Percentiles rank a stretch among this genome's conserved stretches.
These are phyloP conservation scores for Eucera pruinosa DNA, from an alignment of 2,888 invertebrate species.

Conservation along the genomic window DNA sequence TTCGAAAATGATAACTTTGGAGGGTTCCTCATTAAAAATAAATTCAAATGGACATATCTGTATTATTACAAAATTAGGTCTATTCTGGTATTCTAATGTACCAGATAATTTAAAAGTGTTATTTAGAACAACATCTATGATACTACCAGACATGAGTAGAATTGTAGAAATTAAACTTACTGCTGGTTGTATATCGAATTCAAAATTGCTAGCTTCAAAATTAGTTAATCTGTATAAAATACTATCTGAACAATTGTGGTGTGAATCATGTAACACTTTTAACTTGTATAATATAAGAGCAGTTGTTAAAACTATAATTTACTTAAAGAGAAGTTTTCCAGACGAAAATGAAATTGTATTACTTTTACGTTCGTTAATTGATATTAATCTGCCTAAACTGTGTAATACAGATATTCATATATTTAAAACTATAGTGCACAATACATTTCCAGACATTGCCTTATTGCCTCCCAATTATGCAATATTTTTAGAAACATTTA, in stretches of 20 bases:
- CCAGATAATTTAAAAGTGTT: constrained; percentile 87
- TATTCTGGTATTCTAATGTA: constrained; percentile 83
- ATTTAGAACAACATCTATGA: constrained; percentile 87
- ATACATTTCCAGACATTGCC: constrained; percentile 85
- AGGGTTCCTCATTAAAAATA: constrained; percentile 81
- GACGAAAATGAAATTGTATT: constrained; percentile 86
- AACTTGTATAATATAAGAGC: constrained; percentile 87
- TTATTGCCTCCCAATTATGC: constrained; percentile 84
- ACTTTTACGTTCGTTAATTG: constrained; percentile 86
- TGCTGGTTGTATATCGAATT: constrained; percentile 86
- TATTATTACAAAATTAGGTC: constrained; percentile 86
- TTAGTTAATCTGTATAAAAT: constrained; percentile 86
- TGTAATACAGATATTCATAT: constrained; percentile 85
- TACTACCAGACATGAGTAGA: constrained; percentile 86
- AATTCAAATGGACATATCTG: constrained; percentile 88
- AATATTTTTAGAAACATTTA: constrained; percentile 83
- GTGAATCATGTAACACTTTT: constrained; percentile 86
- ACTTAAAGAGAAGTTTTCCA: constrained; percentile 86
- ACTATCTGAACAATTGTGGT: constrained; percentile 85
- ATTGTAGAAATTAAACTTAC: constrained; percentile 87
- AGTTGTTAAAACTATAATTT: constrained; percentile 86
- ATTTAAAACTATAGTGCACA: constrained; percentile 85
- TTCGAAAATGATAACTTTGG: constrained; percentile 83
- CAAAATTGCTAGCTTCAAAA: constrained; percentile 85
- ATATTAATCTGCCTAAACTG: constrained; percentile 87